Evolutionary conservation across 2,888 invertebrate species (phyloP).

Genomic region (Amitus sp.): DNA sequence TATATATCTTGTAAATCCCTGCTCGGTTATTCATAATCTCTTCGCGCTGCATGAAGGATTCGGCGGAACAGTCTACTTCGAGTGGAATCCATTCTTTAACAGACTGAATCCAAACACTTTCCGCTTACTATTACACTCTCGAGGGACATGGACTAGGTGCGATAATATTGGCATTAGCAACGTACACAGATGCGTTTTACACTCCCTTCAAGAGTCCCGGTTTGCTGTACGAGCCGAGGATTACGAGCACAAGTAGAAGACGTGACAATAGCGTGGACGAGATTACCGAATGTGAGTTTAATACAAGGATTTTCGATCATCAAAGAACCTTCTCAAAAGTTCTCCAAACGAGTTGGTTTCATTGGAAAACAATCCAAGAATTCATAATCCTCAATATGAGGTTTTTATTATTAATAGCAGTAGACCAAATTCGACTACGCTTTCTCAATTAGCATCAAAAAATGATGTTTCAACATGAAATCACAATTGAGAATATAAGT

Average conservation of each 20-base stretch:
- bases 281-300: conserved; percentile 12
- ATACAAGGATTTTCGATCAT: conserved; percentile 21
- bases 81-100: conserved; percentile 11
- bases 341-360: too few species aligned
- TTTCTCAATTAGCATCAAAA: too few species aligned
- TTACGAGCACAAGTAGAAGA: conserved; percentile 6
- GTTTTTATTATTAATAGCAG: too few species aligned
- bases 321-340: too few species aligned
- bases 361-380: too few species aligned
- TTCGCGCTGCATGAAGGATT: conserved; percentile 6
- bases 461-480: too few species aligned
- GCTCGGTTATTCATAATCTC: conserved; percentile 10
- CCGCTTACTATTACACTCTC: neutral
- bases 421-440: too few species aligned
- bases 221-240: conserved; percentile 1
- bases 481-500: too few species aligned
- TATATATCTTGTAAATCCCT: conserved; percentile 6
- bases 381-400: too few species aligned
- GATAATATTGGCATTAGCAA: conserved; percentile 9
- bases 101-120: conserved; percentile 2
- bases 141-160: neutral
- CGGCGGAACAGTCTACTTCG: conserved; percentile 6
- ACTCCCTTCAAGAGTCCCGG: neutral
- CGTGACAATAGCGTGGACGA: conserved; percentile 14
- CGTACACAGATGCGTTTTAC: neutral